Percentiles rank a stretch among this genome's conserved stretches.
Evolutionary conservation across 2,888 invertebrate species (phyloP).

Genomic region (Catotricha subobsoleta): DNA sequence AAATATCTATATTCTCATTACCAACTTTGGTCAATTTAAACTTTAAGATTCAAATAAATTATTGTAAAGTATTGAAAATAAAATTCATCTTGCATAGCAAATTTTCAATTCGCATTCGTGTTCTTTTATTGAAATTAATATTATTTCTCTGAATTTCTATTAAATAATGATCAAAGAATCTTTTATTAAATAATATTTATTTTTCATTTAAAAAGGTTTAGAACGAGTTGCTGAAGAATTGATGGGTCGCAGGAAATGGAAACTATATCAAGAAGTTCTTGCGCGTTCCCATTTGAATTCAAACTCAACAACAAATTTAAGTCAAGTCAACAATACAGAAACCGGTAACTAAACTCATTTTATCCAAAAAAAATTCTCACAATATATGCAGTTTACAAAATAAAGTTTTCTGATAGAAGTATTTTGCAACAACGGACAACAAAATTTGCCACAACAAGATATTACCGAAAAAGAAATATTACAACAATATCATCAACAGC

Average conservation of each 20-base stretch:
- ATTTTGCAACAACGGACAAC: constrained; percentile 6
- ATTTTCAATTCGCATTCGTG: too few relatives aligned
- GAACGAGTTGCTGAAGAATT: constrained; percentile 93
- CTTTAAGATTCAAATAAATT: too few relatives aligned
- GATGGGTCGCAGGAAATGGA: constrained; percentile 94
- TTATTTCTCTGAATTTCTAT: too few relatives aligned
- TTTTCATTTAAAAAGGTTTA: constrained; percentile 46
- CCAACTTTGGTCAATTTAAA: too few relatives aligned
- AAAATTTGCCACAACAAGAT: constrained; percentile 3
- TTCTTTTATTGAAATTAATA: too few relatives aligned
- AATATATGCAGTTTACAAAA: constrained; percentile 4
- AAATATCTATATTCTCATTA: too few relatives aligned
- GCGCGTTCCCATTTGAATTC: constrained; percentile 32
- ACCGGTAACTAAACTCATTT: constrained; percentile 4
- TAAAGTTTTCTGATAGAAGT: constrained; percentile 7
- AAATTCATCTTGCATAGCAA: too few relatives aligned
- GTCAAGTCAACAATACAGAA: constrained; percentile 4
- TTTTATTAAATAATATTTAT: constrained; percentile 8
- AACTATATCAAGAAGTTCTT: constrained; percentile 71
- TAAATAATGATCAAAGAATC: not conserved
- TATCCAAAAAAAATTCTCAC: constrained; percentile 1
- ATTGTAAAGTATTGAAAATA: too few relatives aligned
- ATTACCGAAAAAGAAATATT: not conserved
- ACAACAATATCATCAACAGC: not conserved
- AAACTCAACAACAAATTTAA: constrained; percentile 12